These are phyloP conservation scores for Atherix ibis DNA, from an alignment of 2,888 invertebrate species.

Conservation along the genomic window DNA sequence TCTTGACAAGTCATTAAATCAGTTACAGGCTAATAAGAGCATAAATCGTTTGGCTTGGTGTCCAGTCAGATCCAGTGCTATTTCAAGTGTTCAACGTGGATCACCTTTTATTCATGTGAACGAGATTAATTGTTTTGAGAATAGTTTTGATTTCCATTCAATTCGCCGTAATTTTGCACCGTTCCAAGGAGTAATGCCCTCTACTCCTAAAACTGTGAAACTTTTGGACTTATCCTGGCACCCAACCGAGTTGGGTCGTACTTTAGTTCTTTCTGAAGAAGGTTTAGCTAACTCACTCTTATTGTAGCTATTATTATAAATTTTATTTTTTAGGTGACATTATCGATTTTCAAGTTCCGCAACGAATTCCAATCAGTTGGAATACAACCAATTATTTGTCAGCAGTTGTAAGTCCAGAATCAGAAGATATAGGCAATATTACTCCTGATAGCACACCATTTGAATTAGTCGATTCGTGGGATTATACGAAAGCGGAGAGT, in stretches of 20 bases:
- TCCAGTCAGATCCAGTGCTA: conserved; percentile 50
- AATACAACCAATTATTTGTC: conserved; percentile 23
- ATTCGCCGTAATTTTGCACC: conserved; percentile 49
- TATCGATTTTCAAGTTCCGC: conserved; percentile 26
- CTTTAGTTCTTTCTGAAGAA: conserved; percentile 25
- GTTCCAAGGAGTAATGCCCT: conserved; percentile 13
- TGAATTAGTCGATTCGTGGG: conserved; percentile 9
- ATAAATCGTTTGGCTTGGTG: conserved; percentile 74
- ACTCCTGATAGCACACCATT: conserved; percentile 3
- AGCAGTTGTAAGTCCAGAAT: background rate
- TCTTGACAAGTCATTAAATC: conserved; percentile 66
- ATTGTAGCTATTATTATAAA: too few species aligned
- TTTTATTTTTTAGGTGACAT: conserved; percentile 19
- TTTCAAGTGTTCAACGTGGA: conserved; percentile 71
- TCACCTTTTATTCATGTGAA: conserved; percentile 60
- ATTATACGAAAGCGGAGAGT: too few species aligned
- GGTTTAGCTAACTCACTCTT: too few species aligned
- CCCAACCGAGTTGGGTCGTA: conserved; percentile 44
- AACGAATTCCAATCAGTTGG: conserved; percentile 24
- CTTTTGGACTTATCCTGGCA: conserved; percentile 80
- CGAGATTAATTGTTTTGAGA: conserved; percentile 62
- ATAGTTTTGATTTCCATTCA: conserved; percentile 56
- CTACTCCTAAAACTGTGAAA: conserved; percentile 20
- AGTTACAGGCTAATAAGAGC: conserved; percentile 47
- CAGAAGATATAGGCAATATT: background rate